Conservation (phyloP, 1,140 invertebrate species). For the Drosophila watanabei region DNA sequence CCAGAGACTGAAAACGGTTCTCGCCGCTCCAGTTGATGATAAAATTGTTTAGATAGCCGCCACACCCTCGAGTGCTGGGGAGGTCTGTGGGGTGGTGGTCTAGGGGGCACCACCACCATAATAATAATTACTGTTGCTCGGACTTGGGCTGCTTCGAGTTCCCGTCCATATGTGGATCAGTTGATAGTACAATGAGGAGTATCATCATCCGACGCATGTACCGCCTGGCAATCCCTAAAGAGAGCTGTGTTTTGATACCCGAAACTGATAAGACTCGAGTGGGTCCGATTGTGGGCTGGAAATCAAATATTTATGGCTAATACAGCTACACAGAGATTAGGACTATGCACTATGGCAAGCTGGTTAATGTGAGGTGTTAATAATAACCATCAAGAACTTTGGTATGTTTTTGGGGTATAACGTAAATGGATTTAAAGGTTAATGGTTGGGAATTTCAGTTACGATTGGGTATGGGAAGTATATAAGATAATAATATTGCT, state of each 20-base stretch:
- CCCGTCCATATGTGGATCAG: conserved; percentile 39
- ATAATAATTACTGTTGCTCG: conserved; percentile 32
- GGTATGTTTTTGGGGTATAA: background rate
- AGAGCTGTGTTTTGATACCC: conserved; percentile 8
- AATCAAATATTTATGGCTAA: conserved; percentile 38
- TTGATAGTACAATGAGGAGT: conserved; percentile 13
- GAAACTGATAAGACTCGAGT: conserved; percentile 25
- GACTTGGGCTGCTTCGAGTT: conserved; percentile 14
- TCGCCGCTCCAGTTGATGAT: conserved; percentile 52
- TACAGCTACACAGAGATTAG: conserved; percentile 32
- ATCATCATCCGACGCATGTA: background rate
- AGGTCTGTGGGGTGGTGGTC: conserved; percentile 3
- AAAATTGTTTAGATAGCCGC: conserved; percentile 61
- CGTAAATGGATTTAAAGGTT: background rate
- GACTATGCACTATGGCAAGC: background rate
- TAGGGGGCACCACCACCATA: conserved; percentile 9
- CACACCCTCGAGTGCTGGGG: conserved; percentile 21
- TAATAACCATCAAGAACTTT: background rate
- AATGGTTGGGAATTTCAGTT: background rate
- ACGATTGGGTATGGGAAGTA: background rate
- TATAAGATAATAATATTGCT: background rate
- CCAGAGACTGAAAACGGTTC: conserved; percentile 59
- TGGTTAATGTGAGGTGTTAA: conserved; percentile 9
- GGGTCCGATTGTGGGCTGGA: background rate
- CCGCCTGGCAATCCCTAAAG: conserved; percentile 28